phyloP scores from a whole-genome alignment of 2,797 vertebrate genomes.

The Apogon talboti region DNA sequence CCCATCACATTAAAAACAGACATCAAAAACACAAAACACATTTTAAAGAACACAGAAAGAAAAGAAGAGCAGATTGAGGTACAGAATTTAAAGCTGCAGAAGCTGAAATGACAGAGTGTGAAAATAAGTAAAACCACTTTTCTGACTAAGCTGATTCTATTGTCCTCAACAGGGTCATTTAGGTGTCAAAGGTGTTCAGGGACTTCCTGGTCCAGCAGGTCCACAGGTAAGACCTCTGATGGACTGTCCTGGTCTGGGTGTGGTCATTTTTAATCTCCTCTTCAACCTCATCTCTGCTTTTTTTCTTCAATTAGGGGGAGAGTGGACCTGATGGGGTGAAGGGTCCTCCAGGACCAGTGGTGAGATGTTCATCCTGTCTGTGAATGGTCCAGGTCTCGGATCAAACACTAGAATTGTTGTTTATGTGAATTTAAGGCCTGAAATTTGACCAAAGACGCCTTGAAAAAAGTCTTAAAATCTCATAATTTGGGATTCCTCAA shows the following conservation, averaged over 20 bases:
- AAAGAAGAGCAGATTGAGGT: too few relatives aligned
- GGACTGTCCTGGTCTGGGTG: not conserved
- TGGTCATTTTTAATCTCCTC: constrained; percentile 3
- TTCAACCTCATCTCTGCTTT: not conserved
- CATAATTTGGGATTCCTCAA: too few relatives aligned
- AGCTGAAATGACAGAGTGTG: too few relatives aligned
- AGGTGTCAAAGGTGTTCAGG: constrained; percentile 79
- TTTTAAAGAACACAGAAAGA: too few relatives aligned
- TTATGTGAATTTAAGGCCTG: too few relatives aligned
- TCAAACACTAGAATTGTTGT: too few relatives aligned
- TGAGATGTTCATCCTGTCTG: constrained; percentile 61
- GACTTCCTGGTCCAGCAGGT: constrained; percentile 80
- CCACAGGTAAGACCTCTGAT: constrained; percentile 71
- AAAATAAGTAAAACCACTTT: too few relatives aligned
- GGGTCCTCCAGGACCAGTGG: constrained; percentile 76
- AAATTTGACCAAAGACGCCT: too few relatives aligned
- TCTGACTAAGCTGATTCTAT: not conserved
- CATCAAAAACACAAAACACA: too few relatives aligned
- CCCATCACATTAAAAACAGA: too few relatives aligned
- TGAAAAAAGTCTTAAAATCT: too few relatives aligned
- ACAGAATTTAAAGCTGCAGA: too few relatives aligned
- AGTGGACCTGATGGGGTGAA: constrained; percentile 73
- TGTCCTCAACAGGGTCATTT: constrained; percentile 72
- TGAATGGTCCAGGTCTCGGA: not conserved
- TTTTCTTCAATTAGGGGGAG: constrained; percentile 75